A percentile compares a stretch with the other conserved stretches of the same genome.
Conservation (phyloP, 2,797 vertebrate species). For the Chaetophractus vellerosus region DNA sequence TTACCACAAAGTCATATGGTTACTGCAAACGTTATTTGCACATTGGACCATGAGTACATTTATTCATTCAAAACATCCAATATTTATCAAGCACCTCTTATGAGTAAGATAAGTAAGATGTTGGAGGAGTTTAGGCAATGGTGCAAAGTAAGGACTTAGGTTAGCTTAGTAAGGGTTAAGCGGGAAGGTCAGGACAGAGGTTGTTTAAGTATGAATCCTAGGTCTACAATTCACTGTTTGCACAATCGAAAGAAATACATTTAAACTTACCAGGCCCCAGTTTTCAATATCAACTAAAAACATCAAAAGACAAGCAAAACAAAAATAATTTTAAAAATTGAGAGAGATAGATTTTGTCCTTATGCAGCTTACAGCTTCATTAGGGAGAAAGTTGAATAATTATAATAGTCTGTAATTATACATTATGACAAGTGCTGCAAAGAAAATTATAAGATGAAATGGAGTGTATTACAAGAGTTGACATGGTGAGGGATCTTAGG, state of each 20-base stretch:
- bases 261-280: too few species aligned
- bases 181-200: background rate
- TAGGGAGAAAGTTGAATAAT: background rate
- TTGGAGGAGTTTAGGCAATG: background rate
- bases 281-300: too few species aligned
- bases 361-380: background rate
- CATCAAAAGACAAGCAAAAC: too few species aligned
- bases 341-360: background rate
- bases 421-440: too few species aligned
- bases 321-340: background rate
- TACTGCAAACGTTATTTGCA: background rate
- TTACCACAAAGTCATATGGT: background rate
- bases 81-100: background rate
- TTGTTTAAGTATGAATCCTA: background rate
- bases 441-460: background rate
- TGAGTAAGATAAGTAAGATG: too few species aligned
- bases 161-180: background rate
- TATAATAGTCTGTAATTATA: background rate
- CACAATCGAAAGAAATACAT: too few species aligned
- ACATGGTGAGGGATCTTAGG: background rate
- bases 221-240: background rate
- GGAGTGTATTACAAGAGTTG: background rate
- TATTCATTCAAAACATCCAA: background rate
- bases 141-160: background rate
- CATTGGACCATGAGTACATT: background rate